A percentile compares a stretch with the other conserved stretches of the same genome.
phyloP scores from a whole-genome alignment of 2,888 invertebrate species.

The Volucella inflata region DNA sequence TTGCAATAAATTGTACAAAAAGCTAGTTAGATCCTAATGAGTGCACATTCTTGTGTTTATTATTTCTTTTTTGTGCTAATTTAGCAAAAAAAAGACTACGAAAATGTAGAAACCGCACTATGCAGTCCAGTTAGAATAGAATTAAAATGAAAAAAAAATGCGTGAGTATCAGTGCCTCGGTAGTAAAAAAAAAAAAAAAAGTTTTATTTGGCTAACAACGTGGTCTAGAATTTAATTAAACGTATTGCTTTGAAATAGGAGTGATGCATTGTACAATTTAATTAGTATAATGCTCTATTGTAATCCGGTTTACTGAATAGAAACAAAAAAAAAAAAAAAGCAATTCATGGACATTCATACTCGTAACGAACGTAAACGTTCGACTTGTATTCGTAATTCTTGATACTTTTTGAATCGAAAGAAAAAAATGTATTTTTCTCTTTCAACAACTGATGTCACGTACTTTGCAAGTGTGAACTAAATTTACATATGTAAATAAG shows the following conservation, averaged over 20 bases:
- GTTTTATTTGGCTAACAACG: conserved; percentile 9
- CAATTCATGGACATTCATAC: background rate
- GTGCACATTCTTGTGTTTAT: conserved; percentile 16
- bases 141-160: conserved; percentile 1
- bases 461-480: conserved; percentile 3
- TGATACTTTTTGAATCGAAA: conserved; percentile 24
- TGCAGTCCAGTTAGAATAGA: conserved; percentile 15
- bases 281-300: conserved; percentile 18
- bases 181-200: background rate
- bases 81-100: conserved; percentile 21
- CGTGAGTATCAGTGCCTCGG: background rate
- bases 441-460: conserved; percentile 27
- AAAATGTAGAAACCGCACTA: conserved; percentile 20
- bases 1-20: background rate
- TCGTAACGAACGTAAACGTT: background rate
- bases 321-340: background rate
- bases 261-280: conserved; percentile 10
- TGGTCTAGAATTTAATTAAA: conserved; percentile 25
- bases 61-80: conserved; percentile 41
- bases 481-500: conserved; percentile 1
- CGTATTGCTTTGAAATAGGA: conserved; percentile 22
- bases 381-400: background rate
- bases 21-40: conserved; percentile 23
- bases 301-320: background rate
- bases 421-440: conserved; percentile 18